A percentile compares a stretch with the other conserved stretches of the same genome.
phyloP scores from a whole-genome alignment of 2,888 invertebrate genomes.

The Chrysolina americana region DNA sequence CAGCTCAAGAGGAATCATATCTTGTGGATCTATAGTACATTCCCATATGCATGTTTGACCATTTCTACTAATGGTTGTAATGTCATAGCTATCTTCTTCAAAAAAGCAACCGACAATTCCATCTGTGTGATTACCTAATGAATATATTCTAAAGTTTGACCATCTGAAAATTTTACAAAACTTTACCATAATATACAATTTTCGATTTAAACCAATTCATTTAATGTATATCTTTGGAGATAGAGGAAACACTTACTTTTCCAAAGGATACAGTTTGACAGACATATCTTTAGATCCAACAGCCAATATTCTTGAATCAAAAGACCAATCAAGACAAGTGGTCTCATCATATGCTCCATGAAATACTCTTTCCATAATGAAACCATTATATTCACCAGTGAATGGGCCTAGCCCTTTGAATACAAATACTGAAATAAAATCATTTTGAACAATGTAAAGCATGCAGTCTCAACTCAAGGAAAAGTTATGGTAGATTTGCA shows the following conservation, averaged over 20 bases:
- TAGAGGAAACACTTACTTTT: conserved; percentile 70
- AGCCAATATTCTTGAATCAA: conserved; percentile 90
- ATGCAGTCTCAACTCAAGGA: too few species aligned
- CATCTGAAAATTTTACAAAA: conserved; percentile 61
- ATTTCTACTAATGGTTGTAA: conserved; percentile 87
- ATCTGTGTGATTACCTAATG: conserved; percentile 89
- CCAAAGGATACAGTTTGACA: conserved; percentile 86
- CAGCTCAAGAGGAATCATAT: conserved; percentile 72
- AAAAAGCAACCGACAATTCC: conserved; percentile 90
- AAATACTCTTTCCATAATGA: conserved; percentile 87
- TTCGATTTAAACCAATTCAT: too few species aligned
- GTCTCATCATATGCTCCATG: conserved; percentile 88
- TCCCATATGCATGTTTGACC: conserved; percentile 92
- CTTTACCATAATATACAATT: background rate
- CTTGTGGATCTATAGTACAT: conserved; percentile 81
- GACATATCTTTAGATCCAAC: conserved; percentile 92
- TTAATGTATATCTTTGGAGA: background rate
- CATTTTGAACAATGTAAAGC: too few species aligned
- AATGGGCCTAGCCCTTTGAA: conserved; percentile 88
- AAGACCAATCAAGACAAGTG: conserved; percentile 92
- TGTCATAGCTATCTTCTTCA: conserved; percentile 86
- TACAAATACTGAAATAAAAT: conserved; percentile 77
- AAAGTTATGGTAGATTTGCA: too few species aligned
- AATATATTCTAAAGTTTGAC: conserved; percentile 82
- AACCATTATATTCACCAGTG: conserved; percentile 89